phyloP scores from a whole-genome alignment of 2,113 vertebrate genomes.

The Limnothrissa miodon region DNA sequence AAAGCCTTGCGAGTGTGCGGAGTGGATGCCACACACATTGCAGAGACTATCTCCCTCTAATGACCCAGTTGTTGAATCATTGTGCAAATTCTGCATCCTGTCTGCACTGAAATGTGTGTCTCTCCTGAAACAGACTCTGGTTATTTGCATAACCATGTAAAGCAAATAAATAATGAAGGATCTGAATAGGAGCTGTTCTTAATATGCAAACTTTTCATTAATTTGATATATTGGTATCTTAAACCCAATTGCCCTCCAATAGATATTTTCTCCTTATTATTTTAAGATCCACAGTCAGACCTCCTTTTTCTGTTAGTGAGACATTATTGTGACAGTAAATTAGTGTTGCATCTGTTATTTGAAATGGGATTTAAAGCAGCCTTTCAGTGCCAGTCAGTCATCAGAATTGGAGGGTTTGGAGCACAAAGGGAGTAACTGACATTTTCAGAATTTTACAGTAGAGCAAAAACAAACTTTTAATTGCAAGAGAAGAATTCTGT shows the following conservation, averaged over 20 bases:
- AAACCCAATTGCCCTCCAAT: neutral
- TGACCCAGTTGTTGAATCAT: slow-evolving; percentile 34
- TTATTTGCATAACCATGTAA: slow-evolving; percentile 1
- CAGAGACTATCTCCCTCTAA: slow-evolving; percentile 32
- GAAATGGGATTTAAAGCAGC: neutral
- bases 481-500: too few species aligned
- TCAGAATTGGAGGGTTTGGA: too few species aligned
- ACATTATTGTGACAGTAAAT: neutral
- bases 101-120: neutral
- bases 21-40: slow-evolving; percentile 27
- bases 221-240: neutral
- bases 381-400: too few species aligned
- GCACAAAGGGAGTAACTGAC: too few species aligned
- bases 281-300: neutral
- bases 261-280: neutral
- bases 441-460: too few species aligned
- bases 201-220: neutral
- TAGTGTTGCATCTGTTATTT: neutral
- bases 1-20: neutral
- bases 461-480: too few species aligned
- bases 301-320: neutral
- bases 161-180: neutral
- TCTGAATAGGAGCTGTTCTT: neutral
- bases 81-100: neutral
- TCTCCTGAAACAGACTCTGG: neutral